phyloP scores from a whole-genome alignment of 2,797 vertebrate genomes.

The Eupleurogrammus muticus region DNA sequence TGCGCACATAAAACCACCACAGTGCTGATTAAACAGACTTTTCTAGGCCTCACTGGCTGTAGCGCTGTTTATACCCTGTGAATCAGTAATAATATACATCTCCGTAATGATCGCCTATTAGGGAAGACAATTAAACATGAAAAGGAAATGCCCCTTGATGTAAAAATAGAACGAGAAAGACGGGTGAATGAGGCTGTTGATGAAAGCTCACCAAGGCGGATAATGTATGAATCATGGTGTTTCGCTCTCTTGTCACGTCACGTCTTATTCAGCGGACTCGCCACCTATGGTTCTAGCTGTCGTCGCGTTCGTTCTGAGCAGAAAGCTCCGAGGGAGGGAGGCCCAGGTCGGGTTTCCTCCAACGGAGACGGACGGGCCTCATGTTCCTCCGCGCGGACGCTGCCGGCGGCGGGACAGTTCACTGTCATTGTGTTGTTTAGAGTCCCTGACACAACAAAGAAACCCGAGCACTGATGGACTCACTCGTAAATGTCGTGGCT shows the following conservation, averaged over 20 bases:
- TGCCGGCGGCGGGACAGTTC: slow-evolving; percentile 57
- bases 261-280: slow-evolving; percentile 55
- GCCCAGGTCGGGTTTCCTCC: slow-evolving; percentile 55
- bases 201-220: slow-evolving; percentile 41
- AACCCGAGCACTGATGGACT: slow-evolving; percentile 69
- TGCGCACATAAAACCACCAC: slow-evolving; percentile 52
- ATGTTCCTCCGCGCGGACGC: slow-evolving; percentile 61
- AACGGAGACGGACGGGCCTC: slow-evolving; percentile 49
- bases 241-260: slow-evolving; percentile 45
- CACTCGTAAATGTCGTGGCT: slow-evolving; percentile 66
- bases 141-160: slow-evolving; percentile 38
- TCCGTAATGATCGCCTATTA: slow-evolving; percentile 50
- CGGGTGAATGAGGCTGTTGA: slow-evolving; percentile 35
- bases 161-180: slow-evolving; percentile 38
- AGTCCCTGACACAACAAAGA: slow-evolving; percentile 68
- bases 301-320: slow-evolving; percentile 62
- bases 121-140: slow-evolving; percentile 53
- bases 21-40: slow-evolving; percentile 74
- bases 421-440: slow-evolving; percentile 57
- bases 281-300: slow-evolving; percentile 52
- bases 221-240: slow-evolving; percentile 32
- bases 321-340: slow-evolving; percentile 46
- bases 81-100: slow-evolving; percentile 67
- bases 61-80: slow-evolving; percentile 2
- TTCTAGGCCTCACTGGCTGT: slow-evolving; percentile 45